phyloP scores from a whole-genome alignment of 1,140 invertebrate genomes.

The Calliphora vicina region DNA sequence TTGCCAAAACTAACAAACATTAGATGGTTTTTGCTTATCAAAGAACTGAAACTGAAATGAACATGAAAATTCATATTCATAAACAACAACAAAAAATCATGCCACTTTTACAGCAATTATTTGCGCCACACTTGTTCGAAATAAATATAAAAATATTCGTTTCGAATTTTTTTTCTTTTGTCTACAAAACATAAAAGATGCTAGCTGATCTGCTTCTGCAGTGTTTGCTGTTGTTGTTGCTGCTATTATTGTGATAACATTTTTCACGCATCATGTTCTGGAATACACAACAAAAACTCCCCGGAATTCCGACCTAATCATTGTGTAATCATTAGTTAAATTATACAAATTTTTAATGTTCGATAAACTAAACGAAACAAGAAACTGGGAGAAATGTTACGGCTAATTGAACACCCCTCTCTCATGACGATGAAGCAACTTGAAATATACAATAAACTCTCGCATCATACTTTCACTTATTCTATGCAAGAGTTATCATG shows the following conservation, averaged over 20 bases:
- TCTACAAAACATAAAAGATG: not conserved
- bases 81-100: slow-evolving; percentile 1
- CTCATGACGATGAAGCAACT: slow-evolving; percentile 36
- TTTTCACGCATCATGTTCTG: slow-evolving; percentile 39
- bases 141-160: slow-evolving; percentile 12
- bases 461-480: not conserved
- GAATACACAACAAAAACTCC: not conserved
- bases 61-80: slow-evolving; percentile 15
- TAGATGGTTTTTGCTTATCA: not conserved
- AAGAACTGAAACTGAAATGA: not conserved
- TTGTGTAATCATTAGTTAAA: slow-evolving; percentile 61
- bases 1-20: slow-evolving; percentile 33
- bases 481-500: not conserved
- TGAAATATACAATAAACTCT: not conserved
- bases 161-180: not conserved
- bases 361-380: not conserved
- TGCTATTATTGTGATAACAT: slow-evolving; percentile 35
- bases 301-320: slow-evolving; percentile 53
- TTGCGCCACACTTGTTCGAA: slow-evolving; percentile 20
- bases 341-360: slow-evolving; percentile 6
- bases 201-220: too few species aligned
- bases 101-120: slow-evolving; percentile 20
- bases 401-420: slow-evolving; percentile 63
- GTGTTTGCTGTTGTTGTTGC: not conserved
- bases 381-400: slow-evolving; percentile 49